Evolutionary conservation across 2,888 invertebrate genomes (phyloP).

Genomic region (Drosophila mimetica): DNA sequence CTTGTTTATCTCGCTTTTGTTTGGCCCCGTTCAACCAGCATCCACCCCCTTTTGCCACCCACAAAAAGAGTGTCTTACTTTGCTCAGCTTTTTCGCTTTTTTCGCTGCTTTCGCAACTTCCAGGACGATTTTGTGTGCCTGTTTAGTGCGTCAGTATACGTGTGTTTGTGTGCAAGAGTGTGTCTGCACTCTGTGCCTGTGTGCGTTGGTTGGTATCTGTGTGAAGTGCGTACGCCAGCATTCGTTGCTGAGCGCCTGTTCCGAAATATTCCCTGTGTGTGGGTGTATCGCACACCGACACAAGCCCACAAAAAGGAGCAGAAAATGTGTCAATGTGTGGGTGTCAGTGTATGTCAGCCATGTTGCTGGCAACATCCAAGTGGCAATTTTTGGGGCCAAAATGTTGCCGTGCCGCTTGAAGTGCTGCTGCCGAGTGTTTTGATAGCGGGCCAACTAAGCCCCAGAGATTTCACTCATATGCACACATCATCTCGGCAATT

Average conservation of each 20-base stretch:
- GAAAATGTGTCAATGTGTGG: neutral
- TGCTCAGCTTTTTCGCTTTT: conserved; percentile 35
- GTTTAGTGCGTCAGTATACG: conserved; percentile 34
- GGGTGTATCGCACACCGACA: conserved; percentile 67
- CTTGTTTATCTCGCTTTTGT: conserved; percentile 65
- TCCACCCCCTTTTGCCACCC: conserved; percentile 20
- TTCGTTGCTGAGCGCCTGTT: conserved; percentile 75
- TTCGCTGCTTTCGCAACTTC: conserved; percentile 45
- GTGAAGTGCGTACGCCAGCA: conserved; percentile 36
- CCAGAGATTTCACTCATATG: conserved; percentile 45
- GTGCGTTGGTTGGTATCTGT: conserved; percentile 36
- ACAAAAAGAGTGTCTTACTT: conserved; percentile 50
- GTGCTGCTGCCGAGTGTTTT: conserved; percentile 41
- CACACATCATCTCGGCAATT: conserved; percentile 48
- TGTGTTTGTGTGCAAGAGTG: conserved; percentile 2
- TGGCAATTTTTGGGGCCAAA: conserved; percentile 27
- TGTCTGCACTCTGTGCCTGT: conserved; percentile 36
- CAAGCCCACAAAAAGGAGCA: conserved; percentile 21
- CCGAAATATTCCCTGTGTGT: conserved; percentile 64
- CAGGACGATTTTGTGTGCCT: conserved; percentile 63
- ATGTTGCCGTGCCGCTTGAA: conserved; percentile 37
- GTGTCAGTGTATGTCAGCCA: neutral
- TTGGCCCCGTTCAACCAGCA: conserved; percentile 46
- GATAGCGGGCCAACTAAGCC: conserved; percentile 45
- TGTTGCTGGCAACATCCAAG: conserved; percentile 48